Base-by-base conservation (phyloP, 2,888 invertebrate species). In the Prosopocoilus inquinatus region DNA sequence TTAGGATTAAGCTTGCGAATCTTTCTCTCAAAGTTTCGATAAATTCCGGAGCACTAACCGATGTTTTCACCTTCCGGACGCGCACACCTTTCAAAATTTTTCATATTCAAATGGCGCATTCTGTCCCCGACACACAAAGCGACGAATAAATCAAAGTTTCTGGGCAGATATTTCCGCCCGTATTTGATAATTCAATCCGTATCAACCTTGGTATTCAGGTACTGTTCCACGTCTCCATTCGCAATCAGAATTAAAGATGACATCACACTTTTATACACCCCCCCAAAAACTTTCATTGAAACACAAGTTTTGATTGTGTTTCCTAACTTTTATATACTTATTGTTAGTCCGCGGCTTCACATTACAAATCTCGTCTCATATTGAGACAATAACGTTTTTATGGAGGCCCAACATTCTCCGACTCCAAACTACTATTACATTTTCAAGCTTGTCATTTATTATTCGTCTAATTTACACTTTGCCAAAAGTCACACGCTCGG, bases 191-290 rank as follows among this genome's bases (percentile, higher is more conserved):
- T 67, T 66, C 64, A 65, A 63, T 64, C 61, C 41, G 53, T 38
- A 50, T 48, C 13, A 48, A 15, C 58, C 63, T 67, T 68, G 64
- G 63, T 68, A 70, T 71, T 69, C 70, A 56, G 57, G 62, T 53
- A 57, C 53, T 43, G 59, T 60, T 55, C 59, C 60, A 59, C 63
- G 61, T 62, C 58, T 61, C 55, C 65, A 64, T 65, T 64, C 65
- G 64, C 66, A 70, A 69, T 69, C 67, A 65, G 69, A 69, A 71
- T 71, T 70, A 68, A 69, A 69, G 68, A 70, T 70, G 71, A 70
- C 70, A 68, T 65, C 66, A 56, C 61, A 65, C 64, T 68, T 68
- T 67, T 64, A 59, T 64, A 62, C 62, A 65, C 58, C n/a, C n/a
- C n/a, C n/a, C n/a, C n/a, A n/a, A n/a, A 61, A 64, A 67, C 62